Conservation (phyloP, 2,797 vertebrate genomes). For the Syncerus caffer region DNA sequence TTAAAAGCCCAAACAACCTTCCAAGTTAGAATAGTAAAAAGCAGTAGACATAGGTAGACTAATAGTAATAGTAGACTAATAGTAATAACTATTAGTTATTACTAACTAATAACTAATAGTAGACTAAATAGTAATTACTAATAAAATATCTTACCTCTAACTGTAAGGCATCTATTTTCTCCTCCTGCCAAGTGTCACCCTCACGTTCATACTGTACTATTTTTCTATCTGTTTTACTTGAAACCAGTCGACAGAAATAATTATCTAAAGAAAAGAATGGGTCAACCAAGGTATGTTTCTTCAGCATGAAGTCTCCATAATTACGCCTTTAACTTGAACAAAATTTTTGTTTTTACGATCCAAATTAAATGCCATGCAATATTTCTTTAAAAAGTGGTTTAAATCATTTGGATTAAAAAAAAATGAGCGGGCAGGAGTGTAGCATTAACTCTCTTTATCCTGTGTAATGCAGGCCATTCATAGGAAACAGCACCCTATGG, state of each 20-base stretch:
- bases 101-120: too few species aligned
- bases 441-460: background rate
- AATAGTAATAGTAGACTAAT: too few species aligned
- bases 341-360: background rate
- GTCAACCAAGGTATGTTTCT: background rate
- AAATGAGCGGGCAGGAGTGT: background rate
- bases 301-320: conserved; percentile 20
- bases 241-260: conserved; percentile 97
- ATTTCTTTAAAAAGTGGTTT: background rate
- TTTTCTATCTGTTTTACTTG: conserved; percentile 97
- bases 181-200: conserved; percentile 95
- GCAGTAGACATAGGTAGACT: background rate
- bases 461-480: background rate
- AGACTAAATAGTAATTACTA: background rate
- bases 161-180: conserved; percentile 97
- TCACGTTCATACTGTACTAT: conserved; percentile 98
- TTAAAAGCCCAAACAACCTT: background rate
- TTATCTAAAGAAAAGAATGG: conserved; percentile 87
- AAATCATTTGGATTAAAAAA: conserved; percentile 12
- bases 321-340: background rate
- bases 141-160: conserved; percentile 87
- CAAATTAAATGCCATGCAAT: background rate
- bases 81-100: too few species aligned
- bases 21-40: background rate
- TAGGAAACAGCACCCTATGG: background rate